Evolutionary conservation across 2,888 invertebrate species (phyloP), one percentile per base, ranked within the genome.

Genomic region (Melieria crassipennis): DNA sequence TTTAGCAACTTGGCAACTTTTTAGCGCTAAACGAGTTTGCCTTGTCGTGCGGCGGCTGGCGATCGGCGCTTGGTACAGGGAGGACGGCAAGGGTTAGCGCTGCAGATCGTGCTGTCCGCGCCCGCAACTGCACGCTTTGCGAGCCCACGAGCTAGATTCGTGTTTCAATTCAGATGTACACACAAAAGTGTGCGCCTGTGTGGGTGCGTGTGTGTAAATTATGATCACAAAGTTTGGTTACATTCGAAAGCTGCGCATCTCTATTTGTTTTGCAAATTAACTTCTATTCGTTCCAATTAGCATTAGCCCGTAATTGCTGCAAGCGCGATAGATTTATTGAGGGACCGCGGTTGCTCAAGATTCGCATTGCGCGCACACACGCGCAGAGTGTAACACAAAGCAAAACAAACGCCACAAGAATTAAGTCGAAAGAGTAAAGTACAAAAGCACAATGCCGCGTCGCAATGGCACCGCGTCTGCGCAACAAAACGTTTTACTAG

Each of bases 401-500:
- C 42, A 6, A 16, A 63, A 61, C 11, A 48, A 52, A 55, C 10
- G 30, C 61, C 5, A 13, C 47, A 58, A 16, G 30, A 10, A 10
- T 45, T 16, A 56, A 61, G 45, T 48, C 30, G 30, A 30, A 60
- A 55, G 11, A 61, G 65, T 47, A 60, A 57, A 10, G 7, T 16
- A 57, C 45, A 45, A 62, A 62, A 13, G 13, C 46, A 64, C 55
- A 63, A 47, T 42, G 58, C 11, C 43, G 64, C 58, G 57, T 58
- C 64, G 45, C 43, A 64, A 48, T 45, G 55, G 52, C 50, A 72
- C 76, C 75, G 84, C 84, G 83, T 82, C 84, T 83, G 82, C 82
- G 84, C 84, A 82, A 81, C 80, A 79, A 80, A 82, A 82, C 83
- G 83, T 84, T 81, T 75, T 78, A 77, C 78, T 82, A 79, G 78